These are phyloP conservation scores for Cariama cristata DNA, from an alignment of 2,113 vertebrate genomes.

Conservation along the genomic window DNA sequence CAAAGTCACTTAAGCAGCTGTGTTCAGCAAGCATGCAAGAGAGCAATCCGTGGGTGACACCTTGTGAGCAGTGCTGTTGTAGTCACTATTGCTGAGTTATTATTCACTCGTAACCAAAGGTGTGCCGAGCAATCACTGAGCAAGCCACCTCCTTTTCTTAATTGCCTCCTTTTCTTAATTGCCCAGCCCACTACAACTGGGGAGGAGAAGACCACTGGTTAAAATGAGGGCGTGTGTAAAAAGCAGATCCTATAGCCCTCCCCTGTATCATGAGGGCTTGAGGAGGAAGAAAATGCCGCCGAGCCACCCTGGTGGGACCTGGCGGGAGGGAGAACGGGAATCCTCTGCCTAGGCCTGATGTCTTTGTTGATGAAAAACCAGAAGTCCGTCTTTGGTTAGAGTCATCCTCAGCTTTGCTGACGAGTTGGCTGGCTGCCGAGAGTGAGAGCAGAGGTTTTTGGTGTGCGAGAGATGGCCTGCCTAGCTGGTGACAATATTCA, in stretches of 20 bases:
- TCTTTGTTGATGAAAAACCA: not conserved
- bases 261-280: rapidly evolving
- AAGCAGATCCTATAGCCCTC: too few species aligned
- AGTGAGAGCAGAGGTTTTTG: rapidly evolving
- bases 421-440: not conserved
- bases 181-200: rapidly evolving
- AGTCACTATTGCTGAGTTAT: rapidly evolving
- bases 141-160: too few species aligned
- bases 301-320: rapidly evolving
- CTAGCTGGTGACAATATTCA: rapidly evolving
- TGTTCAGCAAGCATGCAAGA: rapidly evolving
- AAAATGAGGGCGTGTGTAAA: too few species aligned
- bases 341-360: rapidly evolving
- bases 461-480: not conserved
- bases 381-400: not conserved
- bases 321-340: rapidly evolving
- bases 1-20: rapidly evolving
- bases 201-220: rapidly evolving
- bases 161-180: too few species aligned
- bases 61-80: not conserved
- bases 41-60: not conserved
- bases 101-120: rapidly evolving
- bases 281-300: rapidly evolving
- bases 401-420: not conserved
- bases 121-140: rapidly evolving